A percentile compares a stretch with the other conserved stretches of the same genome.
Conservation (phyloP, 2,797 vertebrate species). For the Aldrovandia affinis region DNA sequence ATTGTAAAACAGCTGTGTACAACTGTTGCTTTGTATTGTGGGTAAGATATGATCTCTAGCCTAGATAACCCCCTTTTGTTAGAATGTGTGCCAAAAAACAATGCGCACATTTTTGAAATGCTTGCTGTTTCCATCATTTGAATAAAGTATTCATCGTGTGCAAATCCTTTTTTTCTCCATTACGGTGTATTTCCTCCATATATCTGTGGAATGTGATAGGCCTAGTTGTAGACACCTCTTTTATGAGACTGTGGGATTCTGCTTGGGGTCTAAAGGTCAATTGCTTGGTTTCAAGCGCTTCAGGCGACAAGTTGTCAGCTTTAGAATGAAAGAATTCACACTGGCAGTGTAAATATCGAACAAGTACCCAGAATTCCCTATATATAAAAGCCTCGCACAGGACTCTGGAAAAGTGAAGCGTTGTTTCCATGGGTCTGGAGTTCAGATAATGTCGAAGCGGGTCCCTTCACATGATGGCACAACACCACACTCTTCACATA, state of each 20-base stretch:
- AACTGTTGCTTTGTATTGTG: conserved; percentile 22
- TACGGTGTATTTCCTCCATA: conserved; percentile 6
- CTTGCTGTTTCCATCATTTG: background rate
- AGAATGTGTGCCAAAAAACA: conserved; percentile 23
- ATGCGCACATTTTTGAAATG: conserved; percentile 11
- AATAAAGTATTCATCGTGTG: conserved; percentile 13
- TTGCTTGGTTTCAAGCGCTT: background rate
- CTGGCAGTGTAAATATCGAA: background rate
- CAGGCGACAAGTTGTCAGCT: background rate
- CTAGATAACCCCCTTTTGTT: conserved; percentile 4
- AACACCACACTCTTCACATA: conserved; percentile 24
- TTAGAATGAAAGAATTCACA: background rate
- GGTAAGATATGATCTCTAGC: conserved; percentile 14
- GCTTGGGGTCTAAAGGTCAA: conserved; percentile 3
- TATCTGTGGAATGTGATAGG: background rate
- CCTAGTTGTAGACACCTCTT: background rate
- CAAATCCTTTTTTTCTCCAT: conserved; percentile 5
- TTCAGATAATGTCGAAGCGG: background rate
- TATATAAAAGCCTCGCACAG: background rate
- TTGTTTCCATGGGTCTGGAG: background rate
- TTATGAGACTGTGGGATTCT: conserved; percentile 2
- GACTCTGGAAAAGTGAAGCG: background rate
- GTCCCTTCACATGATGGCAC: conserved; percentile 2
- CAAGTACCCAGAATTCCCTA: background rate
- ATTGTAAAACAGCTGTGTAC: conserved; percentile 15